Conservation (phyloP, 2,888 invertebrate species). For the Amphipoea oculea region DNA sequence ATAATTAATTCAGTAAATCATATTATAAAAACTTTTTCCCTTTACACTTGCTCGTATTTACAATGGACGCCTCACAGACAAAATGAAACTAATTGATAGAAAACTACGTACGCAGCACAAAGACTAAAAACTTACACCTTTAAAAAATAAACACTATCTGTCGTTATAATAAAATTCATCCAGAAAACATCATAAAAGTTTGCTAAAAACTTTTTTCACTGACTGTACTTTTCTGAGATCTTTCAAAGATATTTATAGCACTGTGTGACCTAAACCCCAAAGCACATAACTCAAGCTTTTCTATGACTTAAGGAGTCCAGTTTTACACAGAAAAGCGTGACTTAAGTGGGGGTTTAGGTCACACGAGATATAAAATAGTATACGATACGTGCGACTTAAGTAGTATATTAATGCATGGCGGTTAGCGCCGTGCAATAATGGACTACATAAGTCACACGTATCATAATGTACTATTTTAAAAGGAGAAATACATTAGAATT, state of each 20-base stretch:
- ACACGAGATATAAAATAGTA: too few relatives aligned
- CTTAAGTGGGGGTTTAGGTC: background rate
- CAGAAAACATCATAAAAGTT: background rate
- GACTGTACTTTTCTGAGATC: background rate
- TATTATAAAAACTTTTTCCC: slow-evolving; percentile 70
- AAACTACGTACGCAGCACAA: slow-evolving; percentile 84
- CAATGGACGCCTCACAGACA: slow-evolving; percentile 78
- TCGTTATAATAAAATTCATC: slow-evolving; percentile 57
- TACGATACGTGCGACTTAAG: too few relatives aligned
- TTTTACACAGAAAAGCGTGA: background rate
- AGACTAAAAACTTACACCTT: slow-evolving; percentile 83
- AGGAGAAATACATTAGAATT: background rate
- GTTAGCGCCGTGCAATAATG: background rate
- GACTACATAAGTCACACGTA: background rate
- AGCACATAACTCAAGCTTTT: background rate
- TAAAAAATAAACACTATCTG: slow-evolving; percentile 71
- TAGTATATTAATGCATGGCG: background rate
- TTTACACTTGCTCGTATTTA: slow-evolving; percentile 90
- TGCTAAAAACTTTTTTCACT: slow-evolving; percentile 1
- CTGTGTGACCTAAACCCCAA: background rate
- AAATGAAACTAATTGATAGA: slow-evolving; percentile 74
- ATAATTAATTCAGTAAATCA: slow-evolving; percentile 46
- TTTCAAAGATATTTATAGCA: background rate
- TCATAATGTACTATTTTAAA: background rate
- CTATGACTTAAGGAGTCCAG: background rate